Evolutionary conservation across 1,140 invertebrate genomes (phyloP).

Genomic region (Belonocnema kinseyi): DNA sequence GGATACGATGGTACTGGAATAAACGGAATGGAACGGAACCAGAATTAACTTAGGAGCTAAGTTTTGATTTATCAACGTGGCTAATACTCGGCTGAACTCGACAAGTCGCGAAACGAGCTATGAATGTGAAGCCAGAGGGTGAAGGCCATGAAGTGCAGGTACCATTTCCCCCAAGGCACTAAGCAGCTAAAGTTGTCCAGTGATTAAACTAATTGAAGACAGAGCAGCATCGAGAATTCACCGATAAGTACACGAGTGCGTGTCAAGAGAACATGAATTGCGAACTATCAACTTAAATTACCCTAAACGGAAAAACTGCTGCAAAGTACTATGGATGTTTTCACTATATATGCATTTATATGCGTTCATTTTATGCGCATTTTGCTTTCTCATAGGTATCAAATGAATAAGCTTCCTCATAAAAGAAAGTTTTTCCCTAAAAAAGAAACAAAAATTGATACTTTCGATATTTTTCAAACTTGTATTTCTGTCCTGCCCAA

Average conservation of each 20-base stretch:
- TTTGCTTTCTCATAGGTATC: too few species aligned
- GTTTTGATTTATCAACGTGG: conserved; percentile 69
- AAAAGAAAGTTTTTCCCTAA: too few species aligned
- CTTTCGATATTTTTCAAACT: too few species aligned
- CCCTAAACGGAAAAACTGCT: too few species aligned
- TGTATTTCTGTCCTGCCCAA: too few species aligned
- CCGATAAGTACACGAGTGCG: conserved; percentile 31
- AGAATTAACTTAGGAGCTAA: conserved; percentile 61
- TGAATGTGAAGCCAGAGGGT: conserved; percentile 50
- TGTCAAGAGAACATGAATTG: not conserved
- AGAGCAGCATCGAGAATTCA: conserved; percentile 39
- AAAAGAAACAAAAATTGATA: too few species aligned
- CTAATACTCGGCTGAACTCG: conserved; percentile 60
- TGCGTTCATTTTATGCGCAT: too few species aligned
- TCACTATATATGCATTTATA: too few species aligned
- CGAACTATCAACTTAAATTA: too few species aligned
- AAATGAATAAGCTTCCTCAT: too few species aligned
- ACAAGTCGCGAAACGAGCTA: conserved; percentile 55
- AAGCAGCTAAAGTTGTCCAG: conserved; percentile 54
- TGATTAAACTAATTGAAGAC: conserved; percentile 58
- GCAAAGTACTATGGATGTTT: too few species aligned
- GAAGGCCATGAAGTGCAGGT: conserved; percentile 36
- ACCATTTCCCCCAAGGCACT: conserved; percentile 38
- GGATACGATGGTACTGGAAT: conserved; percentile 34
- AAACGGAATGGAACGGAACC: conserved; percentile 53